A percentile compares a stretch with the other conserved stretches of the same genome.
These are phyloP conservation scores for Mechanitis mazaeus DNA, from an alignment of 2,888 invertebrate genomes.

Conservation along the genomic window DNA sequence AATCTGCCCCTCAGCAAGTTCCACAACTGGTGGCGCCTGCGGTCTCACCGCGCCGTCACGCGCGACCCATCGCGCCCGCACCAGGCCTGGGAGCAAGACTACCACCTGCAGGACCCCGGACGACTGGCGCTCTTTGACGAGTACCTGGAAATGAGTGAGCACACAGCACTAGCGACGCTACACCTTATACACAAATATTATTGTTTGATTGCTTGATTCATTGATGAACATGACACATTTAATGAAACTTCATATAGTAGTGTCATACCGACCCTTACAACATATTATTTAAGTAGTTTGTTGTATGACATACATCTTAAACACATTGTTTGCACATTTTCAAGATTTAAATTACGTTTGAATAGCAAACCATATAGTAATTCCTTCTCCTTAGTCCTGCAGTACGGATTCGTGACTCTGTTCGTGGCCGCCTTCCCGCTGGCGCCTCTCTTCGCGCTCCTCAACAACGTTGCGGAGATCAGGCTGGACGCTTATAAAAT, in stretches of 20 bases:
- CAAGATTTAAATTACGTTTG: too few relatives aligned
- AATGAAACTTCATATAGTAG: too few relatives aligned
- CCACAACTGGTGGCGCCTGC: slow-evolving; percentile 92
- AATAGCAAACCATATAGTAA: not conserved
- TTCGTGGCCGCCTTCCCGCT: slow-evolving; percentile 98
- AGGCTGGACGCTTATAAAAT: slow-evolving; percentile 97
- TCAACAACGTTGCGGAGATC: slow-evolving; percentile 98
- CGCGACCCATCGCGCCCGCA: slow-evolving; percentile 83
- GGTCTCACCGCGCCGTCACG: slow-evolving; percentile 85
- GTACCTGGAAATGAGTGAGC: slow-evolving; percentile 97
- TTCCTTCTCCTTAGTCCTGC: slow-evolving; percentile 82
- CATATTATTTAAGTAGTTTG: too few relatives aligned
- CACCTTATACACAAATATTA: too few relatives aligned
- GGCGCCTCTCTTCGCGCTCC: slow-evolving; percentile 94
- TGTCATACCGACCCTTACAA: too few relatives aligned
- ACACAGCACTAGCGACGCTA: not conserved
- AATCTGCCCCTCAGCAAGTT: slow-evolving; percentile 77
- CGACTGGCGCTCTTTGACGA: slow-evolving; percentile 95
- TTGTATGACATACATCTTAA: too few relatives aligned
- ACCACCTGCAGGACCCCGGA: slow-evolving; percentile 92
- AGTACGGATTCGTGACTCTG: slow-evolving; percentile 97
- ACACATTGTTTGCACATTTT: too few relatives aligned
- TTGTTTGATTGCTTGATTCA: too few relatives aligned
- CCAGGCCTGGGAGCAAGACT: slow-evolving; percentile 95
- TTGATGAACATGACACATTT: too few relatives aligned